Percentiles rank a stretch among this genome's conserved stretches.
phyloP scores from a whole-genome alignment of 2,888 invertebrate species.

The Periphyllus acericola region DNA sequence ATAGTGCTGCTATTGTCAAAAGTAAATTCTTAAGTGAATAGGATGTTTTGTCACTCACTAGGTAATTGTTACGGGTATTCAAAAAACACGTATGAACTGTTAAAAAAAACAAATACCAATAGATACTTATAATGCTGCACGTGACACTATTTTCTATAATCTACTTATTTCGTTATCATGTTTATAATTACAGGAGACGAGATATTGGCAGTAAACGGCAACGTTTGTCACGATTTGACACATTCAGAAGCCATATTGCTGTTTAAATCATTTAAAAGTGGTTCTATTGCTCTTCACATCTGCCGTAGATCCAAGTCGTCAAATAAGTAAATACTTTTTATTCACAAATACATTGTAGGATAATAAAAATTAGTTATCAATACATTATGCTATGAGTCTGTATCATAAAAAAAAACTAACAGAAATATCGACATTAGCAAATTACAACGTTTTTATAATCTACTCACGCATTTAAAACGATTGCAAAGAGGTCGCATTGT shows the following conservation, averaged over 20 bases:
- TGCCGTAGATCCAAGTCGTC: slow-evolving; percentile 72
- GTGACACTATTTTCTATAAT: background rate
- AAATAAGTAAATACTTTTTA: slow-evolving; percentile 67
- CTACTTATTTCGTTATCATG: background rate
- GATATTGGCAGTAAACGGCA: slow-evolving; percentile 83
- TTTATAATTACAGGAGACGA: slow-evolving; percentile 76
- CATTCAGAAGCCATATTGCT: slow-evolving; percentile 83
- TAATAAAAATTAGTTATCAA: background rate
- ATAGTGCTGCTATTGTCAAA: no score
- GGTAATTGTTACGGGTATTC: no score
- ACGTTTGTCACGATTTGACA: slow-evolving; percentile 81
- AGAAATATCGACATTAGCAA: no score
- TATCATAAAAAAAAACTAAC: background rate
- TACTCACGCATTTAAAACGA: background rate
- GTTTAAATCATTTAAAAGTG: slow-evolving; percentile 82
- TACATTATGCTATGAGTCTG: background rate
- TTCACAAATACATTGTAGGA: background rate
- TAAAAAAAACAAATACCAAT: background rate
- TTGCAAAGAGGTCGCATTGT: background rate
- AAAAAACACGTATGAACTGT: no score
- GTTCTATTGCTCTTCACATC: slow-evolving; percentile 79
- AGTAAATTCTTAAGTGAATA: no score
- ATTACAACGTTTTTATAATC: background rate
- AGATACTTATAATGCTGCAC: background rate
- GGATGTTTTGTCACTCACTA: no score